Evolutionary conservation across 2,113 vertebrate genomes (phyloP).

Genomic region (Pampusana beccarii): DNA sequence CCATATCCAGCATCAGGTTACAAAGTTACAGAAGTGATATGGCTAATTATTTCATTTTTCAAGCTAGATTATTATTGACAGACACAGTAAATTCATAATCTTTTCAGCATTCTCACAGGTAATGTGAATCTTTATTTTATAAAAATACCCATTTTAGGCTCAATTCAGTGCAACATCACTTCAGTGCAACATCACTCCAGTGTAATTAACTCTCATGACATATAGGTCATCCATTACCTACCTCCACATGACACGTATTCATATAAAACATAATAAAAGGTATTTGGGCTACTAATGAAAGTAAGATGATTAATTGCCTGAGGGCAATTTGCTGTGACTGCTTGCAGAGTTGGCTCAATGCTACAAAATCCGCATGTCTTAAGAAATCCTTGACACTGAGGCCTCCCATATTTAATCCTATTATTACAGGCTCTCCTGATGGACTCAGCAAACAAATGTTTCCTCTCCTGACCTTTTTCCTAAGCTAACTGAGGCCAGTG

Average conservation of each 20-base stretch:
- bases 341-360: not conserved
- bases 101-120: not conserved
- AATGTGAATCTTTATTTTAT: not conserved
- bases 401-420: not conserved
- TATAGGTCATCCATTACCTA: not conserved
- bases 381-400: not conserved
- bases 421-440: not conserved
- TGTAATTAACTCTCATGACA: not conserved
- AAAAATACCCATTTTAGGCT: not conserved
- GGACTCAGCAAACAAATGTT: not conserved
- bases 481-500: not conserved
- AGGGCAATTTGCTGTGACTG: not conserved
- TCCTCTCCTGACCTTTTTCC: not conserved
- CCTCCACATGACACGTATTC: not conserved
- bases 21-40: not conserved
- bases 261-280: not conserved
- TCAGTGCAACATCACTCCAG: not conserved
- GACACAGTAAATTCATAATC: not conserved
- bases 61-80: not conserved
- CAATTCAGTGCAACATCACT: not conserved
- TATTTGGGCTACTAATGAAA: not conserved
- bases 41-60: not conserved
- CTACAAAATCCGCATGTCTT: not conserved
- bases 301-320: not conserved
- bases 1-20: not conserved